Conservation (phyloP, 2,113 vertebrate species). For the Furnarius figulus region DNA sequence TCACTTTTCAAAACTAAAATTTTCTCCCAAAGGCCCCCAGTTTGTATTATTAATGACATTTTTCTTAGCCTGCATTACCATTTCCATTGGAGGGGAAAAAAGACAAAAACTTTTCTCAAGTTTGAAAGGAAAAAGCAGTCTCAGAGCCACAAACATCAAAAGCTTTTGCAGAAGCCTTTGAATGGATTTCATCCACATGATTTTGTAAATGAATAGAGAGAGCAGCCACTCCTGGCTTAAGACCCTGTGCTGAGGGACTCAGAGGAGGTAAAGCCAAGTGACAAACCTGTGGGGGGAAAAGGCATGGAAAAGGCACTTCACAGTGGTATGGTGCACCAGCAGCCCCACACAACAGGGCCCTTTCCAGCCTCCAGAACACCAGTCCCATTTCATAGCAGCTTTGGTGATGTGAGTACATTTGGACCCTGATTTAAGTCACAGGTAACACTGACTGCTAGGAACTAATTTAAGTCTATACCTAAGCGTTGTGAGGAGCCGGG, state of each 20-base stretch:
- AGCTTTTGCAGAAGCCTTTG: neutral
- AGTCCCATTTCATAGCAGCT: neutral
- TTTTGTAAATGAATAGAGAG: neutral
- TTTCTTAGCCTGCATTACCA: slow-evolving; percentile 7
- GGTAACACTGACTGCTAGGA: neutral
- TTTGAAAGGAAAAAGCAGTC: neutral
- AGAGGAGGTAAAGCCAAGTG: neutral
- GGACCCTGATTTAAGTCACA: neutral
- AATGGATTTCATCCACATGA: neutral
- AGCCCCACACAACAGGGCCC: neutral
- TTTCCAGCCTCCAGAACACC: neutral
- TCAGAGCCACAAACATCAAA: neutral
- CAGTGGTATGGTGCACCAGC: fast-evolving
- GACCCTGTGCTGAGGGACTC: neutral
- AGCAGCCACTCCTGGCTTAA: neutral
- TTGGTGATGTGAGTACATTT: neutral
- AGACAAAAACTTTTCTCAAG: neutral
- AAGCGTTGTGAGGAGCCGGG: neutral
- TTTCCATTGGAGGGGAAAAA: slow-evolving; percentile 13
- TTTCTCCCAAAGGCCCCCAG: neutral
- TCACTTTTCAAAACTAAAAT: slow-evolving; percentile 43
- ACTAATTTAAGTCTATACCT: neutral
- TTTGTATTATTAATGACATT: slow-evolving; percentile 46
- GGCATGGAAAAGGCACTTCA: neutral
- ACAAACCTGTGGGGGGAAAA: neutral